Conservation (phyloP, 2,797 vertebrate genomes). For the Pangasius djambal region DNA sequence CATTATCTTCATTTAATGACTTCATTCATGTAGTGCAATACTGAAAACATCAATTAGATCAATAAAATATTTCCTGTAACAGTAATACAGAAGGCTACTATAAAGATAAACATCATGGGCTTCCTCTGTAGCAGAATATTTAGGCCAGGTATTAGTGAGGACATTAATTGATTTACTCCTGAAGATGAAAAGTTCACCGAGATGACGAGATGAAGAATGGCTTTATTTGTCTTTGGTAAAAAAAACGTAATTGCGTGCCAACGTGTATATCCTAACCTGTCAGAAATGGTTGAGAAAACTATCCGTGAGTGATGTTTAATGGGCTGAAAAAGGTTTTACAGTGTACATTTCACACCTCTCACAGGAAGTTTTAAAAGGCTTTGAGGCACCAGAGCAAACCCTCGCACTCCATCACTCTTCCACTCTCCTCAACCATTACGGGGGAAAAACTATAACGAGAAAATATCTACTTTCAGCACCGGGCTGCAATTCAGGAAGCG, state of each 20-base stretch:
- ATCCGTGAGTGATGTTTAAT: neutral
- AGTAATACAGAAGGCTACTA: neutral
- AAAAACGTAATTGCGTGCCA: constrained; percentile 15
- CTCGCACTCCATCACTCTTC: constrained; percentile 23
- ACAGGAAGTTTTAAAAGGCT: constrained; percentile 31
- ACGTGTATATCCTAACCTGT: constrained; percentile 26
- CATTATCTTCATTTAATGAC: neutral
- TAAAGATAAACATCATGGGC: neutral
- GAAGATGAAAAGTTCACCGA: neutral
- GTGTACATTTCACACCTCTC: constrained; percentile 32
- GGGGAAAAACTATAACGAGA: constrained; percentile 17
- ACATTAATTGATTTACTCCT: constrained; percentile 10
- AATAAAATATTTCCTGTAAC: neutral
- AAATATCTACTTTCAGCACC: constrained; percentile 38
- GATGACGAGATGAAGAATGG: constrained; percentile 14
- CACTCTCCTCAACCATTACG: constrained; percentile 2
- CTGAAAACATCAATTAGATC: neutral
- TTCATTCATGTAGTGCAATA: neutral
- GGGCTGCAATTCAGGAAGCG: constrained; percentile 16
- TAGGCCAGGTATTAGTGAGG: neutral
- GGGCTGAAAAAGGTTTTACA: constrained; percentile 22
- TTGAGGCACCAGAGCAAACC: constrained; percentile 18
- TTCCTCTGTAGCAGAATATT: neutral
- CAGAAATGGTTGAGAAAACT: constrained; percentile 14
- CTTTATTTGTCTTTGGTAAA: constrained; percentile 15